These are phyloP conservation scores for Steinernema khuongi DNA, from an alignment of 1,140 invertebrate species.

Conservation along the genomic window DNA sequence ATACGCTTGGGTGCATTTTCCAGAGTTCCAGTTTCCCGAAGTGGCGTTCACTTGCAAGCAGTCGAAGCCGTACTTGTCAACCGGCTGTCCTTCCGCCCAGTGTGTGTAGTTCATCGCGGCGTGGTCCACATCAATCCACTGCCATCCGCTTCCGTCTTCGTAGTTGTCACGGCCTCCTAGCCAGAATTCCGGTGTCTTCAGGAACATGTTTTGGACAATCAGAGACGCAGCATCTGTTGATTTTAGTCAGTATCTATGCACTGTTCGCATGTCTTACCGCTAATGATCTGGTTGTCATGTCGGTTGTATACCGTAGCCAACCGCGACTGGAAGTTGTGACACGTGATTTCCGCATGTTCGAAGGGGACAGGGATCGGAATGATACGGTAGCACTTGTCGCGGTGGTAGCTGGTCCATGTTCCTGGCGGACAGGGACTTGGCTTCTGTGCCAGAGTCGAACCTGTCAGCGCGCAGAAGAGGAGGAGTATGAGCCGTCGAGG, in stretches of 20 bases:
- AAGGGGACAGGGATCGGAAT: neutral
- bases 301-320: slow-evolving; percentile 2
- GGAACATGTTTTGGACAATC: neutral
- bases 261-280: neutral
- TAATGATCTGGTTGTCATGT: neutral
- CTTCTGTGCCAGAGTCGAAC: neutral
- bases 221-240: neutral
- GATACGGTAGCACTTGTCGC: neutral
- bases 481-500: neutral
- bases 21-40: neutral
- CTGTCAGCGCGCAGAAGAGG: neutral
- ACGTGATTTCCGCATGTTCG: neutral
- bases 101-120: neutral
- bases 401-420: slow-evolving; percentile 1
- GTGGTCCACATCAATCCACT: neutral
- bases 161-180: slow-evolving; percentile 2
- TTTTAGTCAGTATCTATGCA: neutral
- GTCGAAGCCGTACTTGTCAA: neutral
- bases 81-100: neutral
- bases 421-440: neutral
- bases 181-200: neutral
- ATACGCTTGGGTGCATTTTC: neutral
- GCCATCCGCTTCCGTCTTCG: neutral
- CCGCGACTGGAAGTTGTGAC: slow-evolving; percentile 9
- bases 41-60: neutral